Evolutionary conservation across 2,113 vertebrate species (phyloP).

Genomic region (Panurus biarmicus): DNA sequence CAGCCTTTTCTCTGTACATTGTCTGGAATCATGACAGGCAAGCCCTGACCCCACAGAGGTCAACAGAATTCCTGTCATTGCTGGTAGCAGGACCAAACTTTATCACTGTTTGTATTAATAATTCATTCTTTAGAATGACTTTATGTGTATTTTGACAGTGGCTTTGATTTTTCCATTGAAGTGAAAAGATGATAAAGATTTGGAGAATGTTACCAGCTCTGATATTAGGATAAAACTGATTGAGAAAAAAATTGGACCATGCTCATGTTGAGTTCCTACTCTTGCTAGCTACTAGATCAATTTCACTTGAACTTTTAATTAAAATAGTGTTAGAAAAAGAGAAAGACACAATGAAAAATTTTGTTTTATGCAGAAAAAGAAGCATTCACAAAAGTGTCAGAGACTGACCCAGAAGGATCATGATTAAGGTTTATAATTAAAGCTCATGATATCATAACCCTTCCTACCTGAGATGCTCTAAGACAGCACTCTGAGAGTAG

Average conservation of each 20-base stretch:
- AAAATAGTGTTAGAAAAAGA: neutral
- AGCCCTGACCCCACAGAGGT: neutral
- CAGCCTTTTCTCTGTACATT: neutral
- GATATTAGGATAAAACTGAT: neutral
- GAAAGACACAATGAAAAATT: neutral
- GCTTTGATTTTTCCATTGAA: neutral
- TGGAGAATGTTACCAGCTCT: neutral
- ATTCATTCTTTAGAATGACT: neutral
- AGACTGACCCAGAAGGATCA: neutral
- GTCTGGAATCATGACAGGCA: neutral
- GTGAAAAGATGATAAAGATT: neutral
- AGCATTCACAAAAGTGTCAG: neutral
- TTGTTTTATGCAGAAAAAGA: neutral
- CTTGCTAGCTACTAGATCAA: neutral
- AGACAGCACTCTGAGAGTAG: neutral
- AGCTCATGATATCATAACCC: neutral
- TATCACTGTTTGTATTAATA: neutral
- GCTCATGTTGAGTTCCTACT: neutral
- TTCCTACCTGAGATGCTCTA: neutral
- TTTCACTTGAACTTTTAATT: neutral
- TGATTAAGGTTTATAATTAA: neutral
- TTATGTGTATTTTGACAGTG: neutral
- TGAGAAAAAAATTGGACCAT: neutral
- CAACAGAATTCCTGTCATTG: neutral
- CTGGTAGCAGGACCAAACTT: neutral